Conservation (phyloP, 2,888 invertebrate genomes). For the Zootermopsis nevadensis region DNA sequence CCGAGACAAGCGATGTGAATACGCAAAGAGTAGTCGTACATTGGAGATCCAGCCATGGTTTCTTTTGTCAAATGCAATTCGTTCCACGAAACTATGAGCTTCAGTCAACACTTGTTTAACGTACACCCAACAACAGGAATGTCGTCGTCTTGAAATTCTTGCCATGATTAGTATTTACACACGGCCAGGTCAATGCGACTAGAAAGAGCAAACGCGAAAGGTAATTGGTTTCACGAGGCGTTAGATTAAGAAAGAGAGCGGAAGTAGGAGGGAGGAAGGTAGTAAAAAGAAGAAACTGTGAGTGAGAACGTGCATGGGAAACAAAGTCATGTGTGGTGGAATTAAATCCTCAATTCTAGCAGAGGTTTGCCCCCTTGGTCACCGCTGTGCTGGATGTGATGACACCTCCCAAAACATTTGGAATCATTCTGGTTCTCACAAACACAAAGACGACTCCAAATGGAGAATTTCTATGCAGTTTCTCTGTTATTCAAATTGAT, state of each 20-base stretch:
- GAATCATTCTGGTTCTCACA: neutral
- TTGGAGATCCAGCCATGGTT: too few relatives aligned
- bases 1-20: too few relatives aligned
- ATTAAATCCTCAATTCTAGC: neutral
- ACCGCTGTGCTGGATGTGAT: neutral
- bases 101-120: too few relatives aligned
- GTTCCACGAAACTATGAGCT: too few relatives aligned
- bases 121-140: neutral
- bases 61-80: too few relatives aligned
- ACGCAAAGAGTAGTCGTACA: too few relatives aligned
- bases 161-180: conserved; percentile 18
- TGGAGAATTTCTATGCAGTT: too few relatives aligned
- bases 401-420: neutral
- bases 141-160: neutral
- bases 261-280: neutral
- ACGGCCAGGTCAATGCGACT: neutral
- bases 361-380: neutral
- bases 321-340: conserved; percentile 10
- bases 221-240: conserved; percentile 31
- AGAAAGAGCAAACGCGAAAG: neutral
- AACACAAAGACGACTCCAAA: too few relatives aligned
- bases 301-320: conserved; percentile 20
- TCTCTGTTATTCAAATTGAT: too few relatives aligned
- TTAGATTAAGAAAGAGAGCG: conserved; percentile 28
- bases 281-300: neutral